Evolutionary conservation across 2,113 vertebrate species (phyloP), one percentile per base, ranked within the genome.

Genomic region (Ictalurus furcatus): DNA sequence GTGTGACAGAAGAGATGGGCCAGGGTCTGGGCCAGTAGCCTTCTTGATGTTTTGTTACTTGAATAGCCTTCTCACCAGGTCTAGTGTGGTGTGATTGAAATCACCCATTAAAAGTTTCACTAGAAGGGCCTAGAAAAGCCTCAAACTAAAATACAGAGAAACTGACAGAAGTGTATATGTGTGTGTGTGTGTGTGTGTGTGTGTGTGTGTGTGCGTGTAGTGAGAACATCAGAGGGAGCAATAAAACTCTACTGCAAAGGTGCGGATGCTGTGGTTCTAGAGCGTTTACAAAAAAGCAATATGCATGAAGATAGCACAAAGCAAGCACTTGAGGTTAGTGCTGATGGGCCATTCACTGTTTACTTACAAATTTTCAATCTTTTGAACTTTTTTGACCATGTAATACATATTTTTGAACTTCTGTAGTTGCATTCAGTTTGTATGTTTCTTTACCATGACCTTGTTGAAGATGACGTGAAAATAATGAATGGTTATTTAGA

Each of bases 171-270:
- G 16, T 44, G 73, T 54, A 83, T 73, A 4, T 94, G 34, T 25
- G 48, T 44, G 16, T 73, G 16, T 21, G 65, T 30, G 69, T 37
- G n/a, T 37, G 69, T 74, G 71, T 76, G 37, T 48, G 73, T 76
- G 74, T 78, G 37, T 28, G 48, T 48, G 30, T 88, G 52, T 89
- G 37, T 92, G 86, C 48, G 84, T 74, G 4, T 94, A 99, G 98
- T 99, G 87, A 94, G 95, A 54, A 96, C 97, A 74, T 97, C 98
- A 0, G 96, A 97, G 88, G 98, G 97, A 56, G 92, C 73, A 21
- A 95, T 99, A 91, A 96, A 95, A 84, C 96, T 99, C 11, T 99
- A 97, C 93, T 97, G 96, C 91, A 99, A 99, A 90, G 98, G 98
- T 2, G 98, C 98, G 0, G 98, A 99, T 94, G 95, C 94, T 0